phyloP scores from a whole-genome alignment of 2,888 invertebrate species.

The Tetanocera ferruginea region DNA sequence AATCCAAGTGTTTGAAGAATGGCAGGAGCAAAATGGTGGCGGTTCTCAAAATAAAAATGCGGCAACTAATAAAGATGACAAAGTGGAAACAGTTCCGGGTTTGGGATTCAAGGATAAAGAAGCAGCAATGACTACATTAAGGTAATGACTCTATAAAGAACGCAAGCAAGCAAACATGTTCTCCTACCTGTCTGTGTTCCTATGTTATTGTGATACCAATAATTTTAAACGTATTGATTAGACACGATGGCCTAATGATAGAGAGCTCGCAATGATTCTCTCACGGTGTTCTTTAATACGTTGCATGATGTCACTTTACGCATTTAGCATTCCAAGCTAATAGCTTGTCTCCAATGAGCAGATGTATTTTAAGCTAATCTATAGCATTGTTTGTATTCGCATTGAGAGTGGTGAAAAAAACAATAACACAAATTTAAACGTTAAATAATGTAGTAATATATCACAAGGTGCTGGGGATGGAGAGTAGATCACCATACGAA shows the following conservation, averaged over 20 bases:
- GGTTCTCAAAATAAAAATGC: constrained; percentile 65
- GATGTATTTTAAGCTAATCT: constrained; percentile 6
- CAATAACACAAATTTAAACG: neutral
- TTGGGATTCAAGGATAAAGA: constrained; percentile 84
- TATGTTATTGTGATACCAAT: neutral
- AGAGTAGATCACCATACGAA: no score
- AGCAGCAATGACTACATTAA: constrained; percentile 79
- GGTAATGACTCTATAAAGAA: constrained; percentile 60
- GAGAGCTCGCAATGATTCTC: neutral
- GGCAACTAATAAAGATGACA: constrained; percentile 72
- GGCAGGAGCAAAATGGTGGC: constrained; percentile 73
- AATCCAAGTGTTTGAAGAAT: constrained; percentile 77
- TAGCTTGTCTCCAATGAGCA: neutral
- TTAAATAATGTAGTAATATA: neutral
- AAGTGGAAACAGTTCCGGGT: constrained; percentile 78
- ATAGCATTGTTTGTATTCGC: neutral
- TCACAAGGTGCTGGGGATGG: no score
- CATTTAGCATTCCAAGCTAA: constrained; percentile 51
- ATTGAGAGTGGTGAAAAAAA: neutral
- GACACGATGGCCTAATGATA: neutral
- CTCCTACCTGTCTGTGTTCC: no score
- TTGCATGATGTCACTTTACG: constrained; percentile 58
- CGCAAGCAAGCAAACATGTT: constrained; percentile 14
- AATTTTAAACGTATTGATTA: neutral
- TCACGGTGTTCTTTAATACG: neutral